These are phyloP conservation scores for Catostylus mosaicus DNA, from an alignment of 30 jellyfish, hydroid and myxozoan genomes.

Conservation along the genomic window DNA sequence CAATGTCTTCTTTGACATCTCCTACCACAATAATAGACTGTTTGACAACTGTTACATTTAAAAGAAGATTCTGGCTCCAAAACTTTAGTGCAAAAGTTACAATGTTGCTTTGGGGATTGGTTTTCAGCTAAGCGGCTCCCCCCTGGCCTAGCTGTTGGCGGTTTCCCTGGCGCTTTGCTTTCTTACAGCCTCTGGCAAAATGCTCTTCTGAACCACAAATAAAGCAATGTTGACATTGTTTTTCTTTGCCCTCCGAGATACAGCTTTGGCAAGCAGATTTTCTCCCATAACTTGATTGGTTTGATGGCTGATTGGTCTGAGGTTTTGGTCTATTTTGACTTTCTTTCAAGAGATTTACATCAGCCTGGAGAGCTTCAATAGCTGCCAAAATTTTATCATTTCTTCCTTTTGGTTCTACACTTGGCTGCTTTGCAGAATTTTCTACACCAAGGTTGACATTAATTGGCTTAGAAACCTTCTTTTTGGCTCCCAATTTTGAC, in stretches of 20 bases:
- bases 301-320: slow-evolving; percentile 1
- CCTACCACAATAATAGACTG: slow-evolving; percentile 56
- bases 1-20: slow-evolving; percentile 60
- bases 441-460: slow-evolving; percentile 20
- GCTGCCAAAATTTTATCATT: slow-evolving; percentile 28
- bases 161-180: slow-evolving; percentile 66
- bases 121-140: slow-evolving; percentile 22
- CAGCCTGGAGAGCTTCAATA: slow-evolving; percentile 26
- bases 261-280: not conserved
- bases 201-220: slow-evolving; percentile 42
- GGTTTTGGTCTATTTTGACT: slow-evolving; percentile 21
- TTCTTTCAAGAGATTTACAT: slow-evolving; percentile 31
- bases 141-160: slow-evolving; percentile 48
- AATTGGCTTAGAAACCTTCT: slow-evolving; percentile 3
- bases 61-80: slow-evolving; percentile 48
- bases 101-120: slow-evolving; percentile 11
- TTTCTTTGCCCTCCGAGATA: slow-evolving; percentile 2
- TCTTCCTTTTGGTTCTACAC: not conserved
- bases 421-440: slow-evolving; percentile 20
- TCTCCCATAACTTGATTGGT: not conserved
- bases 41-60: slow-evolving; percentile 23
- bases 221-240: slow-evolving; percentile 32
- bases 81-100: slow-evolving; percentile 25
- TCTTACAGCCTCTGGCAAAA: slow-evolving; percentile 67
- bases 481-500: slow-evolving; percentile 22